A percentile compares a stretch with the other conserved stretches of the same genome.
phyloP scores from a whole-genome alignment of 2,888 invertebrate genomes.

The Agrochola lychnidis region DNA sequence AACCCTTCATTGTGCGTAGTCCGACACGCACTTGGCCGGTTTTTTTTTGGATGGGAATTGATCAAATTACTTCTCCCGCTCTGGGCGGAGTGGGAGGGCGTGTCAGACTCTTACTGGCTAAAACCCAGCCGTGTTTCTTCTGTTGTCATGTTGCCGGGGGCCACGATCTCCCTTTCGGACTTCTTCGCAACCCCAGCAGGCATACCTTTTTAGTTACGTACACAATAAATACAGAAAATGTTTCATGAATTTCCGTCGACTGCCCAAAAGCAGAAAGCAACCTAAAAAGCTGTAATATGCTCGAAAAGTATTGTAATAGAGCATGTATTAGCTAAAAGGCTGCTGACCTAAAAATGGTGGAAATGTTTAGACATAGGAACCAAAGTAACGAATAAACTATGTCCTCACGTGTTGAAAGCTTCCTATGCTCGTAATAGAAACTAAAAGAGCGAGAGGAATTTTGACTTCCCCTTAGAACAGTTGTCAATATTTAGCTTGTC shows the following conservation, averaged over 20 bases:
- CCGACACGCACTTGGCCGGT: too few relatives aligned
- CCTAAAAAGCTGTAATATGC: constrained; percentile 26
- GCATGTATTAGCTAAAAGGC: constrained; percentile 35
- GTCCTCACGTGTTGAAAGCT: constrained; percentile 29
- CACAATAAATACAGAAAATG: constrained; percentile 13
- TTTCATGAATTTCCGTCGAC: constrained; percentile 19
- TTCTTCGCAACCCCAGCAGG: too few relatives aligned
- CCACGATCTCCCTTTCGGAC: too few relatives aligned
- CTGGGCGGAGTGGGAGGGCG: too few relatives aligned
- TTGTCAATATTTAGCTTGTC: constrained; percentile 3
- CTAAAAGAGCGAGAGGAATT: constrained; percentile 15
- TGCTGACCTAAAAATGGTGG: constrained; percentile 35
- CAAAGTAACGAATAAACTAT: constrained; percentile 24
- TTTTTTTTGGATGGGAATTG: too few relatives aligned
- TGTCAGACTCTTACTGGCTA: too few relatives aligned
- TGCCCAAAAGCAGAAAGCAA: not conserved
- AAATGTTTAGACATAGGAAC: constrained; percentile 14
- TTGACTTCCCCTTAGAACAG: not conserved
- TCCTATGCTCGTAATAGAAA: constrained; percentile 12
- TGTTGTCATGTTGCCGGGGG: too few relatives aligned
- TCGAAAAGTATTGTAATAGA: constrained; percentile 27
- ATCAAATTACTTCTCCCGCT: too few relatives aligned
- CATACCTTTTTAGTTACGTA: constrained; percentile 2
- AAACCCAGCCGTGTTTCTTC: too few relatives aligned
- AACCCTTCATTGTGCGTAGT: too few relatives aligned